phyloP scores from a whole-genome alignment of 1,140 invertebrate genomes.

The Ctenoplectra terminalis region DNA sequence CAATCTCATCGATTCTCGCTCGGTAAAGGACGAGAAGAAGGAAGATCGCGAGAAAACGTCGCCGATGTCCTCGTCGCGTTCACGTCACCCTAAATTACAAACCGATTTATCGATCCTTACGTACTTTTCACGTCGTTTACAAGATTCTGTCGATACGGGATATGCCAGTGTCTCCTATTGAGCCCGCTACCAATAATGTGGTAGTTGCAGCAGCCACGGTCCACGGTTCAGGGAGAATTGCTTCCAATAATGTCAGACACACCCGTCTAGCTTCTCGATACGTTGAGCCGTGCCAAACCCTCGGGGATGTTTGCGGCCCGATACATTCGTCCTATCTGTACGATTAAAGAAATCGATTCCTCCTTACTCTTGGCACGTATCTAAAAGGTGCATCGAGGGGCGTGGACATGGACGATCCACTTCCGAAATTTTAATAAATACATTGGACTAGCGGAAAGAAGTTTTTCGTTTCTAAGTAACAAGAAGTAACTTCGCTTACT shows the following conservation, averaged over 20 bases:
- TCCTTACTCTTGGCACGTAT: slow-evolving; percentile 45
- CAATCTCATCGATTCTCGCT: slow-evolving; percentile 7
- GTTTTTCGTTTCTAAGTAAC: no score
- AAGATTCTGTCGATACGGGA: slow-evolving; percentile 44
- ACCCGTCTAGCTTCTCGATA: slow-evolving; percentile 66
- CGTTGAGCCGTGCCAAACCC: slow-evolving; percentile 54
- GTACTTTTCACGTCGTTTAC: slow-evolving; percentile 42
- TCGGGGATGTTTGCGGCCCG: slow-evolving; percentile 55
- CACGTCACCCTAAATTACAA: slow-evolving; percentile 37
- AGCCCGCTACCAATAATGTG: slow-evolving; percentile 50
- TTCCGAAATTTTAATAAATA: not conserved
- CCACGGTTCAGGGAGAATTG: slow-evolving; percentile 55
- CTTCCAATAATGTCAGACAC: slow-evolving; percentile 70
- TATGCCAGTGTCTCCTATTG: slow-evolving; percentile 36
- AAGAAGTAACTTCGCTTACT: no score
- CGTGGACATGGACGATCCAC: not conserved
- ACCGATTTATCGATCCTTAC: slow-evolving; percentile 48
- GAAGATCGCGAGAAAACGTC: not conserved
- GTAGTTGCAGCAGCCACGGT: slow-evolving; percentile 33
- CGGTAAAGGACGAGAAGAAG: no score
- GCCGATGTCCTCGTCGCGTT: not conserved
- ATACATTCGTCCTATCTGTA: slow-evolving; percentile 62
- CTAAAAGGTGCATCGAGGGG: slow-evolving; percentile 21
- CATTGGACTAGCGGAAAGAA: no score
- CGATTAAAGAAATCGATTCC: slow-evolving; percentile 66